Evolutionary conservation across 1,140 invertebrate species (phyloP), one percentile per base, ranked within the genome.

Genomic region (Drosophila santomea): DNA sequence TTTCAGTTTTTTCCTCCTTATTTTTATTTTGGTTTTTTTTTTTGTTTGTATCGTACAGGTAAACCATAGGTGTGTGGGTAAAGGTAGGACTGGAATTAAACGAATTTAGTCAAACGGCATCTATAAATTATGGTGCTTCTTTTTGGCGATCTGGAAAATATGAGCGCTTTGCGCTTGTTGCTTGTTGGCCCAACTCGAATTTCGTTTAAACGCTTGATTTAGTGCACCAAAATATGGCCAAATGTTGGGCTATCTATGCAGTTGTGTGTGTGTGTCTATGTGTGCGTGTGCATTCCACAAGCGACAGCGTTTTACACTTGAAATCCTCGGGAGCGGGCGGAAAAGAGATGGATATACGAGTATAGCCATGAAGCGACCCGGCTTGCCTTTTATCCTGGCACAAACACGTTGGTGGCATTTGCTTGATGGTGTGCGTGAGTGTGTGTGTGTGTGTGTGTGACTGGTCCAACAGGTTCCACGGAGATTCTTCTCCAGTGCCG

Each of bases 161-260:
- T 61, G 72, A 75, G 75, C 48, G 25, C 48, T 51, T n/a, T 28
- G 28, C 15, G 25, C 84, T 32, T 32, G 28, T 4, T 25, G 28
- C 7, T 32, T 32, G 28, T 8, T 32, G 28, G 28, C 28, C 28
- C 28, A 32, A 10, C 32, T 32, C 80, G 78, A 89, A 74, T 89
- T 89, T 89, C 84, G 80, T 89, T 89, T 89, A 89, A 89, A 89
- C 77, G 84, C 84, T 90, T 89, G 84, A 89, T 89, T 89, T 89
- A 85, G 80, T 85, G 80, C 80, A 83, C 68, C 77, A 74, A 51
- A 83, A 83, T 84, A 82, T 79, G 80, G 79, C 79, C 79, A 82
- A 63, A 79, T 81, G 82, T 64, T 60, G 74, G 52, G 57, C 45
- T 72, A 75, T 76, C 60, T 73, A 51, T 57, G 48, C 36, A 35